Evolutionary conservation across 2,888 invertebrate species (phyloP), one percentile per base, ranked within the genome.

Genomic region (Tolmerus cingulatus): DNA sequence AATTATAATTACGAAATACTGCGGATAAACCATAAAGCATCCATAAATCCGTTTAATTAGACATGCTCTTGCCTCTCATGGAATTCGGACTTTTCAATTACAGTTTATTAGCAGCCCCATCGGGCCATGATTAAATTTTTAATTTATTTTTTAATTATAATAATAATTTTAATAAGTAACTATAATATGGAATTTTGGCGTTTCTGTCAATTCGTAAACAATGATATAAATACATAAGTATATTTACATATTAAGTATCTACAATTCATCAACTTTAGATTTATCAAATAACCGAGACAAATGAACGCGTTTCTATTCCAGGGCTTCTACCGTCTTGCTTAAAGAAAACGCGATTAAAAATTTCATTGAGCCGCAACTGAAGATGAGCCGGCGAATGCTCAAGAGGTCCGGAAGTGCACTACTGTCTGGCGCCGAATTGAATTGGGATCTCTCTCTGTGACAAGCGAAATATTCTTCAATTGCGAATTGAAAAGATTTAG

Each of bases 401-500:
- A 51, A 46, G 43, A 5, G 14, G 30, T 14, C 12, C 46, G 51
- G 79, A 79, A 79, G 79, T 27, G 43, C 23, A 37, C 40, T 34
- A 66, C 66, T 66, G 74, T 85, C 84, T 85, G 84, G 74, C 46
- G 74, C 46, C 43, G 37, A 85, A 85, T 43, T 85, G 46, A 46
- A 85, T 74, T 74, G 85, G 74, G 74, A 74, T 46, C 77, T 23
- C 23, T 86, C 77, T 77, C 30, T 86, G 77, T 51, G 34, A 76
- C 51, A 85, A 74, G 30, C 55, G 51, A 46, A 86, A 86, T 19
- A 86, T 74, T 76, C 74, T 66, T 27, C 51, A 46, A 57, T 30
- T 57, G 66, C 19, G 40, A 82, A 82, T 57, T 82, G 57, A 82
- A 81, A 37, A 40, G 37, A 57, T 82, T 82, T 82, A 30, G 66